Base-by-base conservation (phyloP, 2,888 invertebrate genomes). In the Leptinotarsa tumamoca region DNA sequence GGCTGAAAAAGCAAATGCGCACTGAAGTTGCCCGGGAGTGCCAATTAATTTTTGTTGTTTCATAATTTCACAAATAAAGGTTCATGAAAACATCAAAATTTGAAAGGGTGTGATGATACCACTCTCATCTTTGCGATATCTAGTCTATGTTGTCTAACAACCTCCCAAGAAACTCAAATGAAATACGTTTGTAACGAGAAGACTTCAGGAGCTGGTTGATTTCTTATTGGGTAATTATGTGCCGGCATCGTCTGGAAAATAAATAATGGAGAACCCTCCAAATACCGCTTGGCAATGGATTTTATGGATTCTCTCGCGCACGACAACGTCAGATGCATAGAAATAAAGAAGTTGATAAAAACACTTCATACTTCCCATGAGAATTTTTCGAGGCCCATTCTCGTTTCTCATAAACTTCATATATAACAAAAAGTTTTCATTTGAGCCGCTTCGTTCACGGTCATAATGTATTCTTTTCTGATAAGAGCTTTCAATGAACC, bases 241-340 rank as follows among this genome's bases (percentile, higher is more conserved):
- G 5, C 43, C 4, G n/a, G 63, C 63, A 43, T 63, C 4, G 63
- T 33, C 23, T 15, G 33, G 7, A 63, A 27, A 15, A 43, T 43
- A 17, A 63, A 33, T 63, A 43, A 63, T 63, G 63, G n/a, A 63
- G 3, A 27, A 61, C 33, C 43, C 43, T 63, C 63, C 63, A 43
- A 63, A 63, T 17, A n/a, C 43, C 63, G 43, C 18, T n/a, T 4
- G 10, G n/a, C 17, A 63, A 63, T n/a, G 63, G 63, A 58, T 63
- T 33, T 63, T 43, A 63, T n/a, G 63, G 63, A 63, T 43, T 63
- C 63, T 43, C 63, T 63, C 18, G 63, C 17, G 33, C 27, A 63
- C 14, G 63, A 63, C 43, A 63, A 63, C 33, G 14, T 4, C 27
- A 63, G 43, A 43, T 18, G 33, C 63, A 17, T 33, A 33, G 43